Percentiles rank a stretch among this genome's conserved stretches.
phyloP scores from a whole-genome alignment of 2,113 vertebrate genomes.

The Taurulus bubalis region DNA sequence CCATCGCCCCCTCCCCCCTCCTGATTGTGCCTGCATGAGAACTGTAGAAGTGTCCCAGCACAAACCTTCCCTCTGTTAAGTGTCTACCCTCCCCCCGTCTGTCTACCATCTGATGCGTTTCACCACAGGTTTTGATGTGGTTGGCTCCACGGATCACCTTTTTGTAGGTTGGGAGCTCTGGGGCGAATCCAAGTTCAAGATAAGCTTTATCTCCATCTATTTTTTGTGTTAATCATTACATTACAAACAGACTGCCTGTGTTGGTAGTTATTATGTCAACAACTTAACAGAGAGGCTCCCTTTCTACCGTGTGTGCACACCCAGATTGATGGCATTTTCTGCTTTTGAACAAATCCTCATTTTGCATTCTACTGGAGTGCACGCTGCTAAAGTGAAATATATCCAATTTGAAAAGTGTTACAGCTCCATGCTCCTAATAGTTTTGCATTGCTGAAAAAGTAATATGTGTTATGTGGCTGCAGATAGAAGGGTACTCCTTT shows the following conservation, averaged over 20 bases:
- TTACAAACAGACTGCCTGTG: neutral
- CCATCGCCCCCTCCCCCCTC: constrained; percentile 18
- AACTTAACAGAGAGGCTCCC: neutral
- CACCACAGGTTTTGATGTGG: constrained; percentile 11
- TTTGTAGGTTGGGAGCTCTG: neutral
- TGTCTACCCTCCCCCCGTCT: neutral
- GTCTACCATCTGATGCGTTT: constrained; percentile 1
- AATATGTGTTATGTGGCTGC: neutral
- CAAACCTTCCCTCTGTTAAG: constrained; percentile 29
- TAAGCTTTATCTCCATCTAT: neutral
- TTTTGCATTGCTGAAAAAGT: neutral
- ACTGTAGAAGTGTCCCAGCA: constrained; percentile 39
- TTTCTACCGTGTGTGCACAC: neutral
- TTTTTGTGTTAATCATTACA: constrained; percentile 6
- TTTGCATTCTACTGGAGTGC: neutral
- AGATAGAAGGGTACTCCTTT: neutral
- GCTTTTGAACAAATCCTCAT: neutral
- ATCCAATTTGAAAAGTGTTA: neutral
- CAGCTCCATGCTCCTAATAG: neutral
- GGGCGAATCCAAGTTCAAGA: neutral
- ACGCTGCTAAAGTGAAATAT: neutral
- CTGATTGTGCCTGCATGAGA: constrained; percentile 21
- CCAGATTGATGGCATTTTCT: neutral
- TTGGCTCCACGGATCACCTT: neutral
- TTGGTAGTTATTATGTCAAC: neutral